phyloP scores from a whole-genome alignment of 2,797 vertebrate species.

The Syndactyla subalaris region DNA sequence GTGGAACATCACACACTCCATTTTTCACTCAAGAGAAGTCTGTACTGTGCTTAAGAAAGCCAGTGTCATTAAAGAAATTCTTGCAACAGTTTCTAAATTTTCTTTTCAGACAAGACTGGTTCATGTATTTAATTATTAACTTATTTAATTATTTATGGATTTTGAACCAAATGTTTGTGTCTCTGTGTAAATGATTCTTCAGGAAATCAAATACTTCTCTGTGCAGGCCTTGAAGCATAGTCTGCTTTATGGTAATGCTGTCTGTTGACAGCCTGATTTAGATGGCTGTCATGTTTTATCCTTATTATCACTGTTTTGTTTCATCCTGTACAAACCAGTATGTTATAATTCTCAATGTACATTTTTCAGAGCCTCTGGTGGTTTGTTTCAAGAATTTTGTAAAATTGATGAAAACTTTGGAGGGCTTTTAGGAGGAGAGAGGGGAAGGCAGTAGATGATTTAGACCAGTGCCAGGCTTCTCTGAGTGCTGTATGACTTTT shows the following conservation, averaged over 20 bases:
- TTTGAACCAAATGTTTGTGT: not conserved
- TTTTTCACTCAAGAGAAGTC: not conserved
- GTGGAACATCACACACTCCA: not conserved
- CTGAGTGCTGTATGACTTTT: not conserved
- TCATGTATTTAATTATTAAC: not conserved
- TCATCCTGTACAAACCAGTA: not conserved
- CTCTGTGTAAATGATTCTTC: not conserved
- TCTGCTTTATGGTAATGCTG: not conserved
- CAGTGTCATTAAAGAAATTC: not conserved
- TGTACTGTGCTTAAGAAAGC: not conserved
- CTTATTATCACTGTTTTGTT: not conserved
- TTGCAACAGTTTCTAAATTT: not conserved
- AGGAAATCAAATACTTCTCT: not conserved
- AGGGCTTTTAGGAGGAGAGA: not conserved
- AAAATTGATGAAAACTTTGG: not conserved
- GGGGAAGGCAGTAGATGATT: not conserved
- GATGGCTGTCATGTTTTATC: not conserved
- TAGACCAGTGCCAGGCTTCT: not conserved
- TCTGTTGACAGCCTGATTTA: not conserved
- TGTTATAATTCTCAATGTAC: not conserved
- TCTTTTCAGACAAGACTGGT: not conserved
- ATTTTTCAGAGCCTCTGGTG: not conserved
- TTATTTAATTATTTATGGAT: not conserved
- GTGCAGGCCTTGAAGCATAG: not conserved
- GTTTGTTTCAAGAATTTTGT: not conserved